A percentile compares a stretch with the other conserved stretches of the same genome.
These are phyloP conservation scores for Ibidorhyncha struthersii DNA, from an alignment of 2,113 vertebrate genomes.

Conservation along the genomic window DNA sequence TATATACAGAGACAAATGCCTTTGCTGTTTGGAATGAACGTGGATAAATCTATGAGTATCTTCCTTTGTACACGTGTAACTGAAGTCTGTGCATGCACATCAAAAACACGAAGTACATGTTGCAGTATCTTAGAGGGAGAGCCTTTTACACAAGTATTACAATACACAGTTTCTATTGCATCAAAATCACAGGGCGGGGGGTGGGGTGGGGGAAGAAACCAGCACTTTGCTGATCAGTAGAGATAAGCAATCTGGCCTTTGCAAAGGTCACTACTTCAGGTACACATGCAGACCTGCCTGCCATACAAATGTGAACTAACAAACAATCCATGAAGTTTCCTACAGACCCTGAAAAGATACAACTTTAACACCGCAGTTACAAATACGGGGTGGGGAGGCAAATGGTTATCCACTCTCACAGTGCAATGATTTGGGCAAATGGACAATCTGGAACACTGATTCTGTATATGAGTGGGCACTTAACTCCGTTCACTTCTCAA, in stretches of 20 bases:
- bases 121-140: neutral
- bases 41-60: neutral
- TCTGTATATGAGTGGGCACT: accelerated
- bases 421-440: neutral
- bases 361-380: neutral
- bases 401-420: no score
- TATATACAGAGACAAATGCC: neutral
- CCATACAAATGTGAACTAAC: neutral
- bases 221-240: neutral
- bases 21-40: neutral
- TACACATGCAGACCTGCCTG: neutral
- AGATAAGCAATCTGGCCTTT: neutral
- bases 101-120: accelerated
- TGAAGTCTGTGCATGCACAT: neutral
- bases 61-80: neutral
- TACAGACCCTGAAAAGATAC: neutral
- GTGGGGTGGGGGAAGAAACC: neutral
- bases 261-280: neutral
- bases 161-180: neutral
- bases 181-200: neutral
- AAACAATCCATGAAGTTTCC: neutral
- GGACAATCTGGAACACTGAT: neutral
- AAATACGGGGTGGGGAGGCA: neutral
- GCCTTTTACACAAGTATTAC: neutral
- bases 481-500: neutral